Percentiles rank a stretch among this genome's conserved stretches.
These are phyloP conservation scores for Megalops cyprinoides DNA, from an alignment of 2,797 vertebrate species.

Conservation along the genomic window DNA sequence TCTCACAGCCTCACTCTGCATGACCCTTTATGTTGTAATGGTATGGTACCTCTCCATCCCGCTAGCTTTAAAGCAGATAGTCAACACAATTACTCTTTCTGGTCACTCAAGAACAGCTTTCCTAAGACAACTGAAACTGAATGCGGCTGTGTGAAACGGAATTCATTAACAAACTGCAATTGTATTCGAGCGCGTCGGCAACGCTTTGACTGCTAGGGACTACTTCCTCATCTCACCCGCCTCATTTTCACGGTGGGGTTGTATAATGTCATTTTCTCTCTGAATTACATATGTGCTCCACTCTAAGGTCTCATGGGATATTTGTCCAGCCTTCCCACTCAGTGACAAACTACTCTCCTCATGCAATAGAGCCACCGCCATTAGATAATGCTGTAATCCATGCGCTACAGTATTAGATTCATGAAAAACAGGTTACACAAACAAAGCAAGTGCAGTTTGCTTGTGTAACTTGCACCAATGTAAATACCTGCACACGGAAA, in stretches of 20 bases:
- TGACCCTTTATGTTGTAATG: neutral
- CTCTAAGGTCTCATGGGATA: neutral
- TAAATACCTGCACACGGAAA: neutral
- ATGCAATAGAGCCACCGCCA: neutral
- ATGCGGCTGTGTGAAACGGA: neutral
- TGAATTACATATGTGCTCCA: neutral
- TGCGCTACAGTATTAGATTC: neutral
- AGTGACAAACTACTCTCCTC: neutral
- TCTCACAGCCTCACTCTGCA: neutral
- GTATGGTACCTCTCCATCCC: neutral
- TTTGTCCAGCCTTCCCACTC: neutral
- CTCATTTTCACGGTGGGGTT: neutral
- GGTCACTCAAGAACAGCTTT: neutral
- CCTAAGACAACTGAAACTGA: constrained; percentile 17
- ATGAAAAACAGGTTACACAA: neutral
- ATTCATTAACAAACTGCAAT: neutral
- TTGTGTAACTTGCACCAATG: neutral
- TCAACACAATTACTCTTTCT: neutral
- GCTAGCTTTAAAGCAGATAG: neutral
- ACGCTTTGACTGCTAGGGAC: constrained; percentile 23
- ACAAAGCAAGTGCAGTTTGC: neutral
- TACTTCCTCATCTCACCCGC: constrained; percentile 44
- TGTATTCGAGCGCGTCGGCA: neutral
- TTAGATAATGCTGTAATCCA: neutral
- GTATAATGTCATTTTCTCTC: neutral